These are phyloP conservation scores for Perdita meconis DNA, from an alignment of 2,888 invertebrate species.

Conservation along the genomic window DNA sequence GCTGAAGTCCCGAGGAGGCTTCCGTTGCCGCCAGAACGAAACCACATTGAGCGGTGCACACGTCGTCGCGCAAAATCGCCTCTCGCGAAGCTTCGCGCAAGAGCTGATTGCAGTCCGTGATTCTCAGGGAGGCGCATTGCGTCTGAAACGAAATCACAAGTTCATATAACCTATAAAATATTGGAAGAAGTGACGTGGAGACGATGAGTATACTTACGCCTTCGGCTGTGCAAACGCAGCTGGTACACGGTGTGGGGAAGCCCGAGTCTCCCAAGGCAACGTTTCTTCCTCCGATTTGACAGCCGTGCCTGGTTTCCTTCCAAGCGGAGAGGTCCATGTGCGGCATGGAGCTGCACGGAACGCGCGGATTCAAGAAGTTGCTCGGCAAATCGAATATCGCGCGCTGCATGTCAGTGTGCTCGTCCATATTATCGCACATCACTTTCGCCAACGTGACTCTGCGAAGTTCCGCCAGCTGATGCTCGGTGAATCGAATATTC, in stretches of 20 bases:
- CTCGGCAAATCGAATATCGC: constrained; percentile 96
- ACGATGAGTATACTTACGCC: constrained; percentile 93
- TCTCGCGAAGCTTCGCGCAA: constrained; percentile 93
- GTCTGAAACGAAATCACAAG: constrained; percentile 86
- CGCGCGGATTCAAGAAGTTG: constrained; percentile 95
- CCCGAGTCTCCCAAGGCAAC: constrained; percentile 93
- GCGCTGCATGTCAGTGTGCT: constrained; percentile 93
- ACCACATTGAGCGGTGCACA: constrained; percentile 96
- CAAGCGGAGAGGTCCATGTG: constrained; percentile 92
- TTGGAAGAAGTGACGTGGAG: not conserved
- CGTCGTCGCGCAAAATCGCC: constrained; percentile 92
- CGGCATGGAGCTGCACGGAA: constrained; percentile 93
- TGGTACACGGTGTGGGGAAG: constrained; percentile 95
- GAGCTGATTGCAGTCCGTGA: constrained; percentile 94
- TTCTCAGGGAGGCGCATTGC: constrained; percentile 94
- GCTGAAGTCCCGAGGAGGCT: constrained; percentile 70
- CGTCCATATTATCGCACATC: constrained; percentile 95
- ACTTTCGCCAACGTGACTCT: constrained; percentile 94
- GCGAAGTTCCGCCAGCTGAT: constrained; percentile 94
- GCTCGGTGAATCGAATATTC: constrained; percentile 91
- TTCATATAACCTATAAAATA: not conserved
- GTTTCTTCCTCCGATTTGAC: constrained; percentile 92
- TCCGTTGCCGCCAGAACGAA: constrained; percentile 86
- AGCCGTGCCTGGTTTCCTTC: constrained; percentile 93
- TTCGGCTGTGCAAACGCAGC: constrained; percentile 93